Percentiles rank a stretch among this genome's conserved stretches.
Evolutionary conservation across 2,113 vertebrate genomes (phyloP).

Genomic region (Vireo altiloquus): DNA sequence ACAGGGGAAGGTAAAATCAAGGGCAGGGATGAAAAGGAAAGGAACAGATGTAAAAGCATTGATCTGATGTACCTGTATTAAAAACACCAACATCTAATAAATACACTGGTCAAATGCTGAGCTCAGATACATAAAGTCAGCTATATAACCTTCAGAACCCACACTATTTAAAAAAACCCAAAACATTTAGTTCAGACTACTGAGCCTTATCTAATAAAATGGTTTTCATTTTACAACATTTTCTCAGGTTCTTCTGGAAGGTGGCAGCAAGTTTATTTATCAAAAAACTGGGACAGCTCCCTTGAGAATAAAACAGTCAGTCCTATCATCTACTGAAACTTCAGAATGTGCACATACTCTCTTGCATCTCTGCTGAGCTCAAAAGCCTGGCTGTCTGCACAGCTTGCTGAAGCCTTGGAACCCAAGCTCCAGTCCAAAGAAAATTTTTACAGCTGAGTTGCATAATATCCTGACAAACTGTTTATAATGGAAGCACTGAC

Average conservation of each 20-base stretch:
- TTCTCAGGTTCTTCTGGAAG: slow-evolving; percentile 23
- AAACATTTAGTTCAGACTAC: background rate
- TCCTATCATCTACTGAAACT: slow-evolving; percentile 23
- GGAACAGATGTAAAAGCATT: background rate
- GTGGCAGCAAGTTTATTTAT: slow-evolving; percentile 28
- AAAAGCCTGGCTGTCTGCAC: slow-evolving; percentile 24
- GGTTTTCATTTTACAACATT: slow-evolving; percentile 8
- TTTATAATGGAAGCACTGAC: slow-evolving; percentile 61
- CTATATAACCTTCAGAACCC: background rate
- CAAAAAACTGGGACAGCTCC: slow-evolving; percentile 35
- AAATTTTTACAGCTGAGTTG: slow-evolving; percentile 59
- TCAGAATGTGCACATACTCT: slow-evolving; percentile 13
- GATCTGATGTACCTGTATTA: background rate
- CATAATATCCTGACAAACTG: slow-evolving; percentile 63
- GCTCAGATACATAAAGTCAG: background rate
- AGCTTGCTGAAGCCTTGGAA: slow-evolving; percentile 41
- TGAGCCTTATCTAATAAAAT: slow-evolving; percentile 32
- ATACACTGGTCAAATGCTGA: background rate
- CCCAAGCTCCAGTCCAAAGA: slow-evolving; percentile 49
- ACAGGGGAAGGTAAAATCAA: background rate
- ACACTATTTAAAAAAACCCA: background rate
- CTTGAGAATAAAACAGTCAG: slow-evolving; percentile 25
- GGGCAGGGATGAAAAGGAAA: background rate
- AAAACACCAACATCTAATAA: background rate
- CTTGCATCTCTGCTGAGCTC: slow-evolving; percentile 18